Conservation (phyloP, 1,140 invertebrate genomes). For the Anoplophora glabripennis region DNA sequence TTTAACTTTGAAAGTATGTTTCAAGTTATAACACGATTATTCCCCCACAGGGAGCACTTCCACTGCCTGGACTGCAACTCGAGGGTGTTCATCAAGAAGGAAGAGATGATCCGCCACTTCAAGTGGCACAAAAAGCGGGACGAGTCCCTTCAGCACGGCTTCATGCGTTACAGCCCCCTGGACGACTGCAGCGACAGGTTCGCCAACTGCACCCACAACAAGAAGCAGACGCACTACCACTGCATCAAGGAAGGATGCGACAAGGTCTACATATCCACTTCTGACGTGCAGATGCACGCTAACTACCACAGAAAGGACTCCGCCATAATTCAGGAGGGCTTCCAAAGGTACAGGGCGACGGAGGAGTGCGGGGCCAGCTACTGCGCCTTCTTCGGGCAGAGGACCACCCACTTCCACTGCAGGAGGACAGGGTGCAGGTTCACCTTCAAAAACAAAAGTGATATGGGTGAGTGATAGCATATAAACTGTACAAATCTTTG, state of each 20-base stretch:
- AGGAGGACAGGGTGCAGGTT: slow-evolving; percentile 84
- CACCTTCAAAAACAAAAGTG: slow-evolving; percentile 98
- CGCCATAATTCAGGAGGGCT: slow-evolving; percentile 95
- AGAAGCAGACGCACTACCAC: slow-evolving; percentile 98
- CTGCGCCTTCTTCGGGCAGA: slow-evolving; percentile 91
- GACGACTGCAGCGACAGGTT: slow-evolving; percentile 73
- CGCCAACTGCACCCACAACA: slow-evolving; percentile 80
- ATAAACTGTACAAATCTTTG: too few relatives aligned
- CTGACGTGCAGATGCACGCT: slow-evolving; percentile 98
- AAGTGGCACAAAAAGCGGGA: slow-evolving; percentile 99
- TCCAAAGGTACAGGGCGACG: slow-evolving; percentile 65
- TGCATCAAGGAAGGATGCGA: slow-evolving; percentile 95
- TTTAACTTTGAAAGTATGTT: too few relatives aligned
- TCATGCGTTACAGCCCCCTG: slow-evolving; percentile 78
- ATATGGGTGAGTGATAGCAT: slow-evolving; percentile 98
- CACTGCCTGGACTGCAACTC: slow-evolving; percentile 90
- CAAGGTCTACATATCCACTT: slow-evolving; percentile 97
- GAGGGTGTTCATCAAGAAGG: slow-evolving; percentile 93
- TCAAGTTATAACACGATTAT: not conserved
- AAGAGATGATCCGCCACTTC: slow-evolving; percentile 98
- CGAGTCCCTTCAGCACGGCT: slow-evolving; percentile 93
- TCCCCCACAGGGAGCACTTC: slow-evolving; percentile 80
- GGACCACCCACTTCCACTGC: slow-evolving; percentile 98
- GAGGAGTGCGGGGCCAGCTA: slow-evolving; percentile 85
- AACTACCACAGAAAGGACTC: slow-evolving; percentile 98